phyloP scores from a whole-genome alignment of 2,113 vertebrate genomes.

The Platichthys stellatus region DNA sequence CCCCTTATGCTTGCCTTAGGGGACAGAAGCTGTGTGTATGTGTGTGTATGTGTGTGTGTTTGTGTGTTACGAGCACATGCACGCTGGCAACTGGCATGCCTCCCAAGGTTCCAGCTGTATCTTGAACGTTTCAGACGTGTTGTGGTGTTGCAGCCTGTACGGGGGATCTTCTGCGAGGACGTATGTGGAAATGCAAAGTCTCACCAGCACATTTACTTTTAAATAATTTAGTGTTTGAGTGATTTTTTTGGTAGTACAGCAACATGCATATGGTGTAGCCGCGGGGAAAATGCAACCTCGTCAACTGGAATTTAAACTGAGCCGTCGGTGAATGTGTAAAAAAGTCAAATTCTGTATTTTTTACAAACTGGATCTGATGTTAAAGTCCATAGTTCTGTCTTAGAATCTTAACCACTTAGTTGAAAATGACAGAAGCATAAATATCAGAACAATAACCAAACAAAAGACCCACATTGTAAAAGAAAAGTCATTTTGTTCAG shows the following conservation, averaged over 20 bases:
- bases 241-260: background rate
- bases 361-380: too few species aligned
- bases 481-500: too few species aligned
- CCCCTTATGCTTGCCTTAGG: slow-evolving; percentile 39
- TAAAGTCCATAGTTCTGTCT: too few species aligned
- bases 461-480: too few species aligned
- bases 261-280: slow-evolving; percentile 18
- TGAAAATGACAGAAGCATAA: background rate
- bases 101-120: slow-evolving; percentile 61
- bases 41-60: slow-evolving; percentile 30
- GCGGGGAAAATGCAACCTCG: background rate
- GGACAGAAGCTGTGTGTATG: slow-evolving; percentile 14
- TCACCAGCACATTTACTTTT: slow-evolving; percentile 24
- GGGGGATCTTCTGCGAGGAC: slow-evolving; percentile 20
- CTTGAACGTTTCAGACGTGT: slow-evolving; percentile 56
- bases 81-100: slow-evolving; percentile 25
- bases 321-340: too few species aligned
- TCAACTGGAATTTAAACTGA: too few species aligned
- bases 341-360: too few species aligned
- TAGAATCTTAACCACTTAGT: too few species aligned
- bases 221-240: slow-evolving; percentile 55
- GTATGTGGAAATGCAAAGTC: slow-evolving; percentile 38
- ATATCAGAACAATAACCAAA: background rate
- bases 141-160: slow-evolving; percentile 8
- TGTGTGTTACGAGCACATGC: background rate